Evolutionary conservation across 2,888 invertebrate species (phyloP).

Genomic region (Lycophotia porphyrea): DNA sequence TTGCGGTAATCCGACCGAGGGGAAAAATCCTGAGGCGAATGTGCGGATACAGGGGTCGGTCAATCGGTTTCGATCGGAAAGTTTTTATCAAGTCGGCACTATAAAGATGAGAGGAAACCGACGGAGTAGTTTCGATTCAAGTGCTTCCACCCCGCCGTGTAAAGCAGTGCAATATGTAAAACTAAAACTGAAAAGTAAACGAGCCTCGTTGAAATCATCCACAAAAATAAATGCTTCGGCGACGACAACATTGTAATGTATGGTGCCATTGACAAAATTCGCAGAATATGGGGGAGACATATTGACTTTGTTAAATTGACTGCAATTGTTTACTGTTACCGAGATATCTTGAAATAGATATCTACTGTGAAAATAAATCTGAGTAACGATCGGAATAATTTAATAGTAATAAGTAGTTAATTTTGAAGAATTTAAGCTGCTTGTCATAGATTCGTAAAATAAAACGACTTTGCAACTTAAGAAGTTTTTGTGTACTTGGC

Average conservation of each 20-base stretch:
- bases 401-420: background rate
- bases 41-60: slow-evolving; percentile 54
- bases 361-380: background rate
- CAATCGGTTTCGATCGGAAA: slow-evolving; percentile 59
- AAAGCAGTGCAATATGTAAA: slow-evolving; percentile 22
- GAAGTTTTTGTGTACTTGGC: slow-evolving; percentile 14
- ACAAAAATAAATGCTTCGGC: slow-evolving; percentile 25
- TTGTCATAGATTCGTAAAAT: slow-evolving; percentile 9
- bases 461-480: background rate
- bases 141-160: slow-evolving; percentile 23
- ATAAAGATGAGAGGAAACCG: slow-evolving; percentile 54
- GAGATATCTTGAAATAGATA: background rate
- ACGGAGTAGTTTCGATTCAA: slow-evolving; percentile 43
- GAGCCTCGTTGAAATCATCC: slow-evolving; percentile 15
- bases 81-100: slow-evolving; percentile 59
- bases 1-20: slow-evolving; percentile 47
- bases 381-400: background rate
- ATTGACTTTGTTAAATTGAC: slow-evolving; percentile 17
- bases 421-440: background rate
- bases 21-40: slow-evolving; percentile 46
- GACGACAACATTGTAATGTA: slow-evolving; percentile 10
- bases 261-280: slow-evolving; percentile 29
- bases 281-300: slow-evolving; percentile 11
- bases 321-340: slow-evolving; percentile 22
- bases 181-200: slow-evolving; percentile 19